Evolutionary conservation across 2,797 vertebrate species (phyloP).

Genomic region (Cryptoblepharus egeriae): DNA sequence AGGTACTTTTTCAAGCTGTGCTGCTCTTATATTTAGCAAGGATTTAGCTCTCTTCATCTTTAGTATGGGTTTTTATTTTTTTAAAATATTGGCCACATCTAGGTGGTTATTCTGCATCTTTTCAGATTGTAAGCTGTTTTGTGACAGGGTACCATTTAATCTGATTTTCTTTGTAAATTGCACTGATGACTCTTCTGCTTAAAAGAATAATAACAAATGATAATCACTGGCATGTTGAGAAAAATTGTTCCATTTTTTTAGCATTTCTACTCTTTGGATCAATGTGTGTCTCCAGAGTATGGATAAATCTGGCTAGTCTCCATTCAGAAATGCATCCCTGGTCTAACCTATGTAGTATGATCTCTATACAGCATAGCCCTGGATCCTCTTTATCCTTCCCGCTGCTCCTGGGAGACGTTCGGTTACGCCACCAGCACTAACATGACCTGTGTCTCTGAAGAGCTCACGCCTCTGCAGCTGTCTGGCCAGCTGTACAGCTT

Average conservation of each 20-base stretch:
- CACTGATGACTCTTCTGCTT: too few species aligned
- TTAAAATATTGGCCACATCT: too few species aligned
- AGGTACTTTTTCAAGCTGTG: too few species aligned
- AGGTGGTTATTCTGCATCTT: too few species aligned
- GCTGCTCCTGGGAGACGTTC: constrained; percentile 98
- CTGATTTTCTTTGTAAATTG: too few species aligned
- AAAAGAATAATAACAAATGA: too few species aligned
- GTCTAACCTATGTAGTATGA: background rate
- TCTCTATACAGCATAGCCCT: constrained; percentile 86
- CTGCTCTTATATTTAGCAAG: too few species aligned
- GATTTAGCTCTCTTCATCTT: too few species aligned
- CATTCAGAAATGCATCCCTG: background rate
- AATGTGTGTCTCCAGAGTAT: background rate
- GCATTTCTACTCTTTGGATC: background rate
- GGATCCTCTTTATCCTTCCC: constrained; percentile 97
- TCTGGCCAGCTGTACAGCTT: constrained; percentile 94
- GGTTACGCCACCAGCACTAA: constrained; percentile 90
- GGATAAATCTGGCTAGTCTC: background rate
- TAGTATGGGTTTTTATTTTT: too few species aligned
- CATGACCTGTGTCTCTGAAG: constrained; percentile 80
- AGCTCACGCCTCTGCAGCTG: constrained; percentile 88
- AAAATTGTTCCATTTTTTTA: background rate
- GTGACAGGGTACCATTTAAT: too few species aligned
- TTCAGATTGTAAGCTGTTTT: too few species aligned
- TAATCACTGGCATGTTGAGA: background rate